Percentiles rank a stretch among this genome's conserved stretches.
phyloP scores from a whole-genome alignment of 1,140 invertebrate species.

The Aricia agestis region DNA sequence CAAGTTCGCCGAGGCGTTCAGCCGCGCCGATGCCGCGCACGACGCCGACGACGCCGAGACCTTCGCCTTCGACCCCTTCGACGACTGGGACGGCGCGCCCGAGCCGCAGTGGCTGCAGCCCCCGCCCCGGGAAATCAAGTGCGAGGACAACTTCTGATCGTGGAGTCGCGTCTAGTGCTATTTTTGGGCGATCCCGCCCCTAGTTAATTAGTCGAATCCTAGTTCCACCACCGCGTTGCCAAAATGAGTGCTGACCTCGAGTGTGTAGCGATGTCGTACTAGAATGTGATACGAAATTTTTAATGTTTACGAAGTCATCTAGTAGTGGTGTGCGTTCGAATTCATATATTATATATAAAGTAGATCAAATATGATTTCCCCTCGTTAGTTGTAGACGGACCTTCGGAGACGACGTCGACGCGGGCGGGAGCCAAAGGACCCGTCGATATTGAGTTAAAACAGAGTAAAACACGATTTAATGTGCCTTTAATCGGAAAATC shows the following conservation, averaged over 20 bases:
- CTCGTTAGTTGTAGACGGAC: constrained; percentile 66
- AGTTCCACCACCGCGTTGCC: constrained; percentile 72
- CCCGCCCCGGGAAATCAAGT: constrained; percentile 62
- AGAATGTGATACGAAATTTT: constrained; percentile 67
- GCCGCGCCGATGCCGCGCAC: constrained; percentile 54
- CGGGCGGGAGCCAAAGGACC: constrained; percentile 45
- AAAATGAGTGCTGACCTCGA: constrained; percentile 51
- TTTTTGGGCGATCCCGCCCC: constrained; percentile 52
- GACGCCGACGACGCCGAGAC: constrained; percentile 56
- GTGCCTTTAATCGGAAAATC: constrained; percentile 71
- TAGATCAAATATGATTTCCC: constrained; percentile 55
- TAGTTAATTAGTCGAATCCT: constrained; percentile 68
- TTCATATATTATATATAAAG: constrained; percentile 58
- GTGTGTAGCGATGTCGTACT: constrained; percentile 46
- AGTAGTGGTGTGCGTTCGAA: constrained; percentile 68
- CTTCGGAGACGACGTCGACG: constrained; percentile 44
- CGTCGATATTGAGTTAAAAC: constrained; percentile 51
- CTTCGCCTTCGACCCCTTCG: constrained; percentile 57
- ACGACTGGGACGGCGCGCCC: constrained; percentile 58
- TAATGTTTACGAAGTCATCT: constrained; percentile 56
- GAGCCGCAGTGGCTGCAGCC: constrained; percentile 61
- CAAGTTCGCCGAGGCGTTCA: constrained; percentile 79
- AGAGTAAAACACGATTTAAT: constrained; percentile 64
- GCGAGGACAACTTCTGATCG: constrained; percentile 64
- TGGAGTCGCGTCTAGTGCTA: constrained; percentile 42